Conservation (phyloP, 1,140 invertebrate genomes). For the Drosophila guanche region DNA sequence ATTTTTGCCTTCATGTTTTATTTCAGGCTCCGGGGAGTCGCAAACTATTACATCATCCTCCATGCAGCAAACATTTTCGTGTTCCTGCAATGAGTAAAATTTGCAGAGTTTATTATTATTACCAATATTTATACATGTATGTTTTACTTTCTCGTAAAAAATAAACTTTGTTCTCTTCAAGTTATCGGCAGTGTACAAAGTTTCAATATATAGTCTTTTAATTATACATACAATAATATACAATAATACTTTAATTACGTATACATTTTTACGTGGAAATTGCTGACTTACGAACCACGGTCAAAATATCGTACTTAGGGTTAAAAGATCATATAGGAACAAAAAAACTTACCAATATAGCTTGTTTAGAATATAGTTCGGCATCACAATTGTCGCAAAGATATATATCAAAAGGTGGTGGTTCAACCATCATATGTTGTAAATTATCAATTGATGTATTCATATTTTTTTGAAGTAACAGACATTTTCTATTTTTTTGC, state of each 20-base stretch:
- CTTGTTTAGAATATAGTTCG: constrained; percentile 85
- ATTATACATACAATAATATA: too few relatives aligned
- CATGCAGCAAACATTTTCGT: constrained; percentile 84
- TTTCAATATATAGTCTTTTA: too few relatives aligned
- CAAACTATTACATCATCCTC: constrained; percentile 83
- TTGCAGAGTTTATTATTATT: not conserved
- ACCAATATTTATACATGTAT: not conserved
- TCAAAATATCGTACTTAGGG: too few relatives aligned
- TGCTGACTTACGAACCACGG: too few relatives aligned
- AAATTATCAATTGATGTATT: constrained; percentile 78
- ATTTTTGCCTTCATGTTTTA: constrained; percentile 47
- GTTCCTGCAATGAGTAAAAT: constrained; percentile 83
- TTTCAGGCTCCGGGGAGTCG: constrained; percentile 72
- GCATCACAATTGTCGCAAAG: constrained; percentile 90
- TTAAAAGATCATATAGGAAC: too few relatives aligned
- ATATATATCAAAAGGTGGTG: constrained; percentile 87
- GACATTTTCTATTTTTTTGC: constrained; percentile 72
- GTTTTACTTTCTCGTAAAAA: too few relatives aligned
- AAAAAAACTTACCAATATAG: constrained; percentile 84
- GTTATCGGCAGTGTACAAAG: too few relatives aligned
- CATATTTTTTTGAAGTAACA: constrained; percentile 73
- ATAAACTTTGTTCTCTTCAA: too few relatives aligned
- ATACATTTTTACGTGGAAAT: too few relatives aligned
- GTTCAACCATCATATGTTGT: constrained; percentile 84
- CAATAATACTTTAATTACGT: too few relatives aligned